Percentiles rank a stretch among this genome's conserved stretches.
Evolutionary conservation across 2,797 vertebrate genomes (phyloP).

Genomic region (Sparus aurata): DNA sequence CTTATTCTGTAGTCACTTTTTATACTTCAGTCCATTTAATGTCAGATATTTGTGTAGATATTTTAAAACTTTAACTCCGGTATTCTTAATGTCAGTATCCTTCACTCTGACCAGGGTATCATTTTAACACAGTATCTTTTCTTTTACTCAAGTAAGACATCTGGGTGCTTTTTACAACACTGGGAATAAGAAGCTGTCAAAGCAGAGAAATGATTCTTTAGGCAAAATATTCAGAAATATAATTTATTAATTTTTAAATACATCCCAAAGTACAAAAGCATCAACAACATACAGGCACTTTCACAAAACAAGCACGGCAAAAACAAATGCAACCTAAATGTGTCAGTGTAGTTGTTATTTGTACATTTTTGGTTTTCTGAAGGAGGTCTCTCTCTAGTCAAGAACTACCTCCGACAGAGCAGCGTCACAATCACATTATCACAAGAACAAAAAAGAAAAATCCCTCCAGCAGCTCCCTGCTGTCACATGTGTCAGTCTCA

Average conservation of each 20-base stretch:
- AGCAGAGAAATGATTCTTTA: not conserved
- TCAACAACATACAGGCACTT: conserved; percentile 23
- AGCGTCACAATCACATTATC: conserved; percentile 12
- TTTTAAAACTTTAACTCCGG: too few relatives aligned
- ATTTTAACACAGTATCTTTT: too few relatives aligned
- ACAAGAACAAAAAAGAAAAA: conserved; percentile 25
- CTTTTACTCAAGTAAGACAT: too few relatives aligned
- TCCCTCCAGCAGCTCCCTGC: conserved; percentile 14
- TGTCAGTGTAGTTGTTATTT: not conserved
- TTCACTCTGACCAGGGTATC: too few relatives aligned
- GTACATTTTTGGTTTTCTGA: conserved; percentile 1
- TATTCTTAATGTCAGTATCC: too few relatives aligned
- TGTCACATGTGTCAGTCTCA: conserved; percentile 8
- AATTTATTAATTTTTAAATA: conserved; percentile 68
- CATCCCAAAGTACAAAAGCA: conserved; percentile 64
- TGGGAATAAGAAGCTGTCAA: not conserved
- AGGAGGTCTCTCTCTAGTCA: not conserved
- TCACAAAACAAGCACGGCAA: conserved; percentile 44
- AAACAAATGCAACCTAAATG: conserved; percentile 31
- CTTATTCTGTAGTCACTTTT: too few relatives aligned
- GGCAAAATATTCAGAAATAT: conserved; percentile 49
- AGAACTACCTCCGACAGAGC: conserved; percentile 10
- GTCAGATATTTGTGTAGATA: too few relatives aligned
- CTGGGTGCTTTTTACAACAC: too few relatives aligned
- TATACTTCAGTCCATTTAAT: too few relatives aligned